A percentile compares a stretch with the other conserved stretches of the same genome.
Conservation (phyloP, 2,113 vertebrate genomes). For the Columba livia region DNA sequence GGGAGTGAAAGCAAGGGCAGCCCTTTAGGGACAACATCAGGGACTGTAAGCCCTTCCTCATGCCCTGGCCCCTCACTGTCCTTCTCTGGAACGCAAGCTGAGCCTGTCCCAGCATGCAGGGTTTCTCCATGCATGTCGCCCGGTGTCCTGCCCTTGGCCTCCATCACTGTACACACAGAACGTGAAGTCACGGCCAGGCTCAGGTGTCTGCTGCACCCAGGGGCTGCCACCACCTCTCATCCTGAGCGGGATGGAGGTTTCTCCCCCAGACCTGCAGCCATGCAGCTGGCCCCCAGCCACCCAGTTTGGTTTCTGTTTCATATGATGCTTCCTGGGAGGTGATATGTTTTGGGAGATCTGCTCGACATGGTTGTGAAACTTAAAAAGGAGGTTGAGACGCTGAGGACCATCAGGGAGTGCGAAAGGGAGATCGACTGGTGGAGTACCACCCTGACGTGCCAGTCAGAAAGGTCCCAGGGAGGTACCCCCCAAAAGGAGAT, state of each 20-base stretch:
- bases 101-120: fast-evolving
- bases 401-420: no score
- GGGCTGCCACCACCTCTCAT: neutral
- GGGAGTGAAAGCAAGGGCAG: neutral
- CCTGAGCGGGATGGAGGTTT: neutral
- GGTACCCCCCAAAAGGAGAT: no score
- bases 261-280: neutral
- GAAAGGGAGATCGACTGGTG: no score
- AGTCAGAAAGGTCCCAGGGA: no score
- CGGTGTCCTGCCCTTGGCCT: fast-evolving
- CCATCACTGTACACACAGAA: fast-evolving
- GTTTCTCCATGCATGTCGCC: fast-evolving
- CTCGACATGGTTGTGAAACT: no score
- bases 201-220: neutral
- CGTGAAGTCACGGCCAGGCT: neutral
- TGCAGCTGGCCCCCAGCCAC: fast-evolving
- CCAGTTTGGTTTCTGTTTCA: fast-evolving
- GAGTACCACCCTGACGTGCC: no score
- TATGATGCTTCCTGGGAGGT: neutral
- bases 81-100: neutral
- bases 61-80: neutral
- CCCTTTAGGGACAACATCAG: neutral
- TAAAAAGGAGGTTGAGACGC: no score
- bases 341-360: fast-evolving
- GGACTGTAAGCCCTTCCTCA: fast-evolving